Evolutionary conservation across 2,113 vertebrate genomes (phyloP), one percentile per base, ranked within the genome.

Genomic region (Xyrauchen texanus): DNA sequence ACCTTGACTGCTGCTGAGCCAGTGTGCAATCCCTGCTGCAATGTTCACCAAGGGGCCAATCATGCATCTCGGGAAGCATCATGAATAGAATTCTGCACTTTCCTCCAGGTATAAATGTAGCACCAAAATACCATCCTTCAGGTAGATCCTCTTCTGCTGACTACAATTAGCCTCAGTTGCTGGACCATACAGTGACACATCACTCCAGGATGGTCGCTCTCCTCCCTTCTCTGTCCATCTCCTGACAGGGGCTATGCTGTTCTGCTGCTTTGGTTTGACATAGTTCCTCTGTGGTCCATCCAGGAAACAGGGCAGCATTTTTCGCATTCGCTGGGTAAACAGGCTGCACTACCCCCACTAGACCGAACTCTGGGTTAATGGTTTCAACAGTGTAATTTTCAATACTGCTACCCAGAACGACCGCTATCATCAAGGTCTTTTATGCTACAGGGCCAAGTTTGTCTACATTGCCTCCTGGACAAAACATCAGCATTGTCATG

Each of bases 361-460:
- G 34, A 44, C 62, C 42, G 10, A 6, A 64, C 62, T 44, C 3
- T 4, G 11, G 5, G 5, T 9, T 64, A 9, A 7, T 4, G 1
- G 10, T 6, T 64, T 5, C 62, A 44, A 2, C 5, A 12, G 5
- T 6, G 12, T 64, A 5, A 7, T 64, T 12, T 44, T 2, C 52
- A 64, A 5, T 9, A 6, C 5, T 7, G 2, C 4, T 11, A 5
- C 3, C 0, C 10, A 42, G n/a, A 58, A 53, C 9, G 11, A 7
- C 55, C 44, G 3, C 49, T 16, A 65, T 4, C 49, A 2, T 9
- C 8, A 13, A 7, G 64, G 5, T 66, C 45, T 45, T 65, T 75
- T 21, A 81, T 15, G 5, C 58, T 81, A 51, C 82, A 80, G 3
- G 78, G 68, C 5, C 84, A 85, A 5, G 78, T 79, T 44, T 45